Evolutionary conservation across 2,797 vertebrate genomes (phyloP), one percentile per base, ranked within the genome.

Genomic region (Amblyopsis hoosieri): DNA sequence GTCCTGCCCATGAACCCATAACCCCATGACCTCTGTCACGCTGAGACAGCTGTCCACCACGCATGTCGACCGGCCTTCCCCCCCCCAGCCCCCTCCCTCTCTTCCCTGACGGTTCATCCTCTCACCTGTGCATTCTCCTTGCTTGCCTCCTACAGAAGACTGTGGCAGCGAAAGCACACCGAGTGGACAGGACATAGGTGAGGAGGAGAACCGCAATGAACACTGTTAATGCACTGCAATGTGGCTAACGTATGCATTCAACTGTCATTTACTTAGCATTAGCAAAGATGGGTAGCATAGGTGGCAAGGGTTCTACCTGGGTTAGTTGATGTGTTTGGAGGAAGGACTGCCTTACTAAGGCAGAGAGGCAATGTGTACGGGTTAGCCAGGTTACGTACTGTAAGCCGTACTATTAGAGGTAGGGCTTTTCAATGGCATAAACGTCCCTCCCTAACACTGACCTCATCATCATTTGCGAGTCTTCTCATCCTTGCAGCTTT

Each of bases 171-270:
- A 96, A 62, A 91, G 91, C 45, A 86, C 92, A 85, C 85, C 92
- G 89, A 95, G 92, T 72, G 95, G 94, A 77, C 93, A 96, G 51
- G 95, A 97, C 1, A 87, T 93, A 88, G 96, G 96, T 98, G 87
- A 96, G 95, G 84, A 80, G 48, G 33, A 37, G 62, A 69, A 1
- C 1, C 0, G 19, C 37, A 46, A 17, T 57, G 12, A 15, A 17
- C 73, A 23, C 46, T 6, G 3, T 33, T 12, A 5, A 73, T 62
- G 31, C 70, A 64, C 81, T 62, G 47, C 73, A 62, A 63, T 45
- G 54, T 57, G 57, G 66, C 69, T 15, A 37, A 47, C 54, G 19
- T 76, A 52, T 70, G 70, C 62, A 75, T 52, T 57, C n/a, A 62
- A 63, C 64, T 62, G 71, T 75, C 15, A 12, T 45, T 15, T 8